Evolutionary conservation across 2,113 vertebrate species (phyloP).

Genomic region (Pterocles burchelli): DNA sequence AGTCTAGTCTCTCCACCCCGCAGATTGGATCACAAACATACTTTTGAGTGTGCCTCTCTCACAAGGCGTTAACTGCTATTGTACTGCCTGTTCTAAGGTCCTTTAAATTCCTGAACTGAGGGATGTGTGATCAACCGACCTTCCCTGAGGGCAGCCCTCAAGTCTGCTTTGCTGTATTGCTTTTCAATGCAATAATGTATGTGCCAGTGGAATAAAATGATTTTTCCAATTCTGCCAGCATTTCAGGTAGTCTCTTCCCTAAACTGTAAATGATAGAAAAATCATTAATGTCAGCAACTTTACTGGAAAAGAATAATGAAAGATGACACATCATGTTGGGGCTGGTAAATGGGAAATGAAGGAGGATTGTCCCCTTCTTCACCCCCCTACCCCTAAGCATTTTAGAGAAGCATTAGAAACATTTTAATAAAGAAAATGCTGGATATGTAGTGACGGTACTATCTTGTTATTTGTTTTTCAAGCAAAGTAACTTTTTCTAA

Average conservation of each 20-base stretch:
- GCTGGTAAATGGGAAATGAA: not conserved
- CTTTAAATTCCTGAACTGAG: conserved; percentile 16
- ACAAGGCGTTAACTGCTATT: not conserved
- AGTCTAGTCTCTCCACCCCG: not conserved
- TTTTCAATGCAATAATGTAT: conserved; percentile 42
- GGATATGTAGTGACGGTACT: not conserved
- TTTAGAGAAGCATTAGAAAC: not conserved
- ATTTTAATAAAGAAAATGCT: not conserved
- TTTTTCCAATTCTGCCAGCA: conserved; percentile 42
- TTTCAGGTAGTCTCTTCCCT: conserved; percentile 1
- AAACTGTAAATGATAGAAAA: conserved; percentile 34
- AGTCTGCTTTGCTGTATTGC: conserved; percentile 30
- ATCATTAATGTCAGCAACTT: not conserved
- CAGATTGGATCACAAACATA: not conserved
- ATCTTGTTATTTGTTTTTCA: not conserved
- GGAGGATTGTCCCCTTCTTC: not conserved
- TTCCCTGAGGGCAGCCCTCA: conserved; percentile 21
- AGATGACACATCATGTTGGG: not conserved
- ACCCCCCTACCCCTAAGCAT: not conserved
- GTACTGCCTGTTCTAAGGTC: not conserved
- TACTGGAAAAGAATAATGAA: not conserved
- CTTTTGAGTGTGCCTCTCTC: not conserved
- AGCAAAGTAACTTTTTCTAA: not conserved
- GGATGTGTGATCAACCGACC: not conserved
- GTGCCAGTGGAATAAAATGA: conserved; percentile 34